Evolutionary conservation across 2,113 vertebrate species (phyloP).

Genomic region (Camarhynchus parvulus): DNA sequence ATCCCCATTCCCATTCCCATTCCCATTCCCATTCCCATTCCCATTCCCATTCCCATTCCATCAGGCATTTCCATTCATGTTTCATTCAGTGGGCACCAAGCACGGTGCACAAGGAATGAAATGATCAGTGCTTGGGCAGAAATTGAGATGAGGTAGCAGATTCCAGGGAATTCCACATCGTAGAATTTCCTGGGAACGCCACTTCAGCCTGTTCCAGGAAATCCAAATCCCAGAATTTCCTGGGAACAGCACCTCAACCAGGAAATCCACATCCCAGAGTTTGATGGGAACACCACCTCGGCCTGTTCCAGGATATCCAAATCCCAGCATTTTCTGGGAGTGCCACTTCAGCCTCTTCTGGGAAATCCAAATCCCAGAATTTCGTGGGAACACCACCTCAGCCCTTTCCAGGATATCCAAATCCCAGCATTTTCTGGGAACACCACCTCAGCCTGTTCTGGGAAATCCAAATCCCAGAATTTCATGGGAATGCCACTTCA

Average conservation of each 20-base stretch:
- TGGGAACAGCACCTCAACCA: accelerated
- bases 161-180: not conserved
- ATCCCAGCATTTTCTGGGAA: not conserved
- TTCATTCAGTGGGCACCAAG: not conserved
- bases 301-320: not conserved
- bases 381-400: not conserved
- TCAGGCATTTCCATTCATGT: not conserved
- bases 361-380: not conserved
- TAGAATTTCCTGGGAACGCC: not conserved
- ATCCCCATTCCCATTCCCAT: too few relatives aligned
- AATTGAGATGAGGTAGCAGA: not conserved
- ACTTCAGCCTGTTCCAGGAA: not conserved
- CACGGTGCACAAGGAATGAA: not conserved
- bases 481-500: not conserved
- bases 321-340: too few relatives aligned
- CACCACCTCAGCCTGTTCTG: not conserved
- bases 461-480: not conserved
- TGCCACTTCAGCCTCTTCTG: too few relatives aligned
- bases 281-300: not conserved
- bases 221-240: not conserved
- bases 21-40: too few relatives aligned
- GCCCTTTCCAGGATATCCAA: not conserved
- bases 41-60: too few relatives aligned
- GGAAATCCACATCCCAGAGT: not conserved
- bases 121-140: not conserved